phyloP scores from a whole-genome alignment of 2,888 invertebrate genomes.

The Elysia crispata region DNA sequence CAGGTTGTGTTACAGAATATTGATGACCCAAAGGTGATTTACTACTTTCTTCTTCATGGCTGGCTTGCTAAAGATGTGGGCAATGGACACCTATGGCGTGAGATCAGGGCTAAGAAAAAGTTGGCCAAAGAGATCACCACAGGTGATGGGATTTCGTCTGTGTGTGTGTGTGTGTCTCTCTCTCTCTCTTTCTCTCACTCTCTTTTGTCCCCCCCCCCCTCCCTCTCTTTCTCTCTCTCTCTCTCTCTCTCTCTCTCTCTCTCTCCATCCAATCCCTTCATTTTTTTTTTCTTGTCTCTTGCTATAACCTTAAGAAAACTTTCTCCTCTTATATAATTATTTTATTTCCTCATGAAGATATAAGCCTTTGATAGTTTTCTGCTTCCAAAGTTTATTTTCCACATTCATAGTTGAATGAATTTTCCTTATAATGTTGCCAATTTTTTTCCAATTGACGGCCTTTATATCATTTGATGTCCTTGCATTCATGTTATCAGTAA shows the following conservation, averaged over 20 bases:
- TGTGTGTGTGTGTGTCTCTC: too few relatives aligned
- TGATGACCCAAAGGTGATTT: slow-evolving; percentile 39
- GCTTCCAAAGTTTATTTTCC: too few relatives aligned
- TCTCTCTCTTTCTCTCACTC: too few relatives aligned
- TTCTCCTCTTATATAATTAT: too few relatives aligned
- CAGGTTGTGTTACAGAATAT: slow-evolving; percentile 51
- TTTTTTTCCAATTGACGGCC: too few relatives aligned
- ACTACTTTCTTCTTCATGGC: slow-evolving; percentile 65
- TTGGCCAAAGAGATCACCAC: slow-evolving; percentile 59
- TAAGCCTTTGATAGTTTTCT: too few relatives aligned
- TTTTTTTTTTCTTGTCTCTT: background rate
- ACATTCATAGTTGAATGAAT: too few relatives aligned
- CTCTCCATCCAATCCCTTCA: background rate
- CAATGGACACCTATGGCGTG: slow-evolving; percentile 67
- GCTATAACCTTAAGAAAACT: background rate
- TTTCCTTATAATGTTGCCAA: too few relatives aligned
- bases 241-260: background rate
- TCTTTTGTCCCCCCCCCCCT: background rate
- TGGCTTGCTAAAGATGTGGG: slow-evolving; percentile 71
- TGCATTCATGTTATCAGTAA: too few relatives aligned
- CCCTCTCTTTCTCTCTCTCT: background rate
- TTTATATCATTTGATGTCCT: too few relatives aligned
- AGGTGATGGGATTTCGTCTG: slow-evolving; percentile 51
- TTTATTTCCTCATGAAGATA: too few relatives aligned
- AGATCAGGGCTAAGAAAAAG: slow-evolving; percentile 64